A percentile compares a stretch with the other conserved stretches of the same genome.
Conservation (phyloP, 2,113 vertebrate species). For the Etia nguti region DNA sequence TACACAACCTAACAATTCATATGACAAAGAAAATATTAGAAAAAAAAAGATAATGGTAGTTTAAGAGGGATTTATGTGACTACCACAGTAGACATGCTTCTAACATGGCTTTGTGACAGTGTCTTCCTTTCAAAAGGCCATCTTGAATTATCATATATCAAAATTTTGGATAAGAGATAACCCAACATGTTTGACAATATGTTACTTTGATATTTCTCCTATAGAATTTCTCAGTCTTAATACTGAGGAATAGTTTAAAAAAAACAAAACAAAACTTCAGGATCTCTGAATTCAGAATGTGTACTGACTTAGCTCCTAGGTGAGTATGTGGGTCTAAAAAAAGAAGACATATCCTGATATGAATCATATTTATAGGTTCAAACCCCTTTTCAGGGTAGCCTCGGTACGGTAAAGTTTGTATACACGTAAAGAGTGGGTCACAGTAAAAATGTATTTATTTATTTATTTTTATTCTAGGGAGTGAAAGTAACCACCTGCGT, state of each 20-base stretch:
- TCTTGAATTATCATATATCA: neutral
- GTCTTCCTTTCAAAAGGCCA: neutral
- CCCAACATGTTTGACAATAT: neutral
- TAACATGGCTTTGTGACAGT: neutral
- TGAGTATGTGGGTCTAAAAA: neutral
- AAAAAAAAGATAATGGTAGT: neutral
- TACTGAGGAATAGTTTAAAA: neutral
- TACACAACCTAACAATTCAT: neutral
- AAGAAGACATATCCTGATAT: neutral
- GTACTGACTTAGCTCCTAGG: neutral
- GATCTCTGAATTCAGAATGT: neutral
- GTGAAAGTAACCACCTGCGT: neutral
- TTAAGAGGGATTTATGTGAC: neutral
- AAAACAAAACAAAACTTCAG: neutral
- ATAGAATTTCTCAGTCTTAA: neutral
- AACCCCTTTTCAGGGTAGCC: neutral
- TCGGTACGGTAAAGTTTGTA: neutral
- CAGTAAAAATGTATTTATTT: neutral
- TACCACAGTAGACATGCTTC: neutral
- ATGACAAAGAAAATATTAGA: neutral
- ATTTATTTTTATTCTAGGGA: neutral
- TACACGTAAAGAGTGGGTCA: neutral
- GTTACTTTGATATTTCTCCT: neutral
- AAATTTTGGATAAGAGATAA: neutral
- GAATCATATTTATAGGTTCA: neutral